Percentiles rank a stretch among this genome's conserved stretches.
These are phyloP conservation scores for Cryptomyrus ogoouensis DNA, from an alignment of 2,113 vertebrate species.

Conservation along the genomic window DNA sequence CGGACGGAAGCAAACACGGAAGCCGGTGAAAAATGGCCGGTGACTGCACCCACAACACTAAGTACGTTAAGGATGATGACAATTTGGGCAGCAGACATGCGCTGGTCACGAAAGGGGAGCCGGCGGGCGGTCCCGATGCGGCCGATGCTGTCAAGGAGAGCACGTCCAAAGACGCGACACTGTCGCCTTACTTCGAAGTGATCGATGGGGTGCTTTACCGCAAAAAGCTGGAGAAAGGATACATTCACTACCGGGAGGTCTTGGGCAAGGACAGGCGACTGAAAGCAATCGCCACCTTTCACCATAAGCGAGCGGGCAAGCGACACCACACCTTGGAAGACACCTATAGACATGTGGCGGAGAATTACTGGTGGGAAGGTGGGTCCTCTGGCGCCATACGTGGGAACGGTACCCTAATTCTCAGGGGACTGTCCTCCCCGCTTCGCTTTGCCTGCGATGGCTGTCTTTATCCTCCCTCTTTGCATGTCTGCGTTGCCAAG, in stretches of 20 bases:
- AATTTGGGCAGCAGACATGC: conserved; percentile 40
- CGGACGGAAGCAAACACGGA: conserved; percentile 11
- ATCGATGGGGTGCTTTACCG: conserved; percentile 65
- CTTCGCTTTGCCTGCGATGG: neutral
- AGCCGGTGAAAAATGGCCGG: conserved; percentile 57
- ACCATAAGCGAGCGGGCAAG: conserved; percentile 50
- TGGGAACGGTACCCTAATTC: neutral
- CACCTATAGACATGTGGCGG: conserved; percentile 67
- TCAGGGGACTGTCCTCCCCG: neutral
- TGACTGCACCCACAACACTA: conserved; percentile 42
- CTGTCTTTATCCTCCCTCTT: neutral
- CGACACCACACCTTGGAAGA: conserved; percentile 67
- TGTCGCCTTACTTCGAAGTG: conserved; percentile 57
- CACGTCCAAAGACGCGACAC: conserved; percentile 7
- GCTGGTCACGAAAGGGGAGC: conserved; percentile 32
- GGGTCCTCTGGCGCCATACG: conserved; percentile 12
- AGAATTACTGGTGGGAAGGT: conserved; percentile 78
- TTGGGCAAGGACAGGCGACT: conserved; percentile 56
- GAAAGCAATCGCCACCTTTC: conserved; percentile 59
- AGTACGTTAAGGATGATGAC: conserved; percentile 37
- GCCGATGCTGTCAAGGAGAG: conserved; percentile 25
- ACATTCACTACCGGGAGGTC: conserved; percentile 67
- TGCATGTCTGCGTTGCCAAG: neutral
- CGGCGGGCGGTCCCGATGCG: conserved; percentile 26
- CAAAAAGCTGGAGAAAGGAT: conserved; percentile 65